Conservation (phyloP, 2,797 vertebrate species). For the Philypnodon macrostomus region DNA sequence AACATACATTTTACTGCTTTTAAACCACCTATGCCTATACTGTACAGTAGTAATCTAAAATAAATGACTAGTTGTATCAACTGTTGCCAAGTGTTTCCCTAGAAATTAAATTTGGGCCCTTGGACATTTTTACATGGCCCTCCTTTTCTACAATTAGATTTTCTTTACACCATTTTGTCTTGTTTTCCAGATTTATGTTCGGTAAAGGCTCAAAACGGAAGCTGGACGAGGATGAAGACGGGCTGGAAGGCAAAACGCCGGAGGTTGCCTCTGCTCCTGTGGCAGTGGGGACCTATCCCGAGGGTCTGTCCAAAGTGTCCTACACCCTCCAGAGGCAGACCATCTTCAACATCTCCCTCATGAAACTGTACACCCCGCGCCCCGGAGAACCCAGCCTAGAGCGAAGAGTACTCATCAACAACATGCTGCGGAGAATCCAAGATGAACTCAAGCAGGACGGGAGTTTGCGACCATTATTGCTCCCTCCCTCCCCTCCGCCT, state of each 20-base stretch:
- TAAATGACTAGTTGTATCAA: too few species aligned
- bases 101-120: too few species aligned
- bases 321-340: conserved; percentile 98
- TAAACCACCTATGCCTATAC: too few species aligned
- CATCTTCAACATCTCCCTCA: conserved; percentile 99
- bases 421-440: conserved; percentile 97
- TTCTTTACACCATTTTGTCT: conserved; percentile 7
- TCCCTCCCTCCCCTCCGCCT: conserved; percentile 81
- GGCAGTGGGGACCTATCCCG: conserved; percentile 65
- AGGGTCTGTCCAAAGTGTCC: conserved; percentile 93
- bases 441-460: conserved; percentile 96
- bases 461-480: conserved; percentile 84
- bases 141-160: too few species aligned
- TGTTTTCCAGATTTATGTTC: conserved; percentile 97
- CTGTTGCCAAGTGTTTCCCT: too few species aligned
- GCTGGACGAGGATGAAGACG: conserved; percentile 99
- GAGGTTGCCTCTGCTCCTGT: conserved; percentile 58
- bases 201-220: conserved; percentile 99
- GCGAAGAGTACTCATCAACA: conserved; percentile 96
- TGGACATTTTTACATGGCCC: too few species aligned
- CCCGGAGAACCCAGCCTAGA: conserved; percentile 92
- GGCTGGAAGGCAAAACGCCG: conserved; percentile 97
- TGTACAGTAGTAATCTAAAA: too few species aligned
- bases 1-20: too few species aligned
- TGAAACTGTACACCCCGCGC: conserved; percentile 96